These are phyloP conservation scores for Galerucella calmariensis DNA, from an alignment of 2,888 invertebrate genomes.

Conservation along the genomic window DNA sequence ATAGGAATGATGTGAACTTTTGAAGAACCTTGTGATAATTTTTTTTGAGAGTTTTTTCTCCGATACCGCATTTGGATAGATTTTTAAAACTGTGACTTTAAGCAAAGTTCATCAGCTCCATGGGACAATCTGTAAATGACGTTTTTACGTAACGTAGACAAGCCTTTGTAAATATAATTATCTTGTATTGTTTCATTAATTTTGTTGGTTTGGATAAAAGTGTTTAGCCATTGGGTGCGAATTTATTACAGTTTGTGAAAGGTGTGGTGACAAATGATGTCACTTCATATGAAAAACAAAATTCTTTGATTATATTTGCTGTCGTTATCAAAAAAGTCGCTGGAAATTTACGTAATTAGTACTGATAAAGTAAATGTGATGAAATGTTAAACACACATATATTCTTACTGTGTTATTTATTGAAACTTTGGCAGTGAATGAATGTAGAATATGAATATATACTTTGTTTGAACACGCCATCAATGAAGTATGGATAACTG, in stretches of 20 bases:
- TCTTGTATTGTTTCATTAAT: constrained; percentile 1
- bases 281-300: not conserved
- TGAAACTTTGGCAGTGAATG: not conserved
- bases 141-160: constrained; percentile 26
- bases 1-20: too few relatives aligned
- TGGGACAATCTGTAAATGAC: constrained; percentile 17
- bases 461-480: too few relatives aligned
- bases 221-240: constrained; percentile 6
- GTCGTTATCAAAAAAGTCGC: not conserved
- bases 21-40: too few relatives aligned
- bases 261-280: not conserved
- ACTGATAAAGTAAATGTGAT: not conserved
- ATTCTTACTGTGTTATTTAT: not conserved
- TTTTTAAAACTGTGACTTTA: too few relatives aligned
- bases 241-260: constrained; percentile 9
- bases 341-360: not conserved
- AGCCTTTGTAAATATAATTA: not conserved
- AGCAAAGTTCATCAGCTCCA: too few relatives aligned
- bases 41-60: too few relatives aligned
- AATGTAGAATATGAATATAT: too few relatives aligned
- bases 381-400: not conserved
- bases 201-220: not conserved
- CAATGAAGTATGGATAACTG: too few relatives aligned
- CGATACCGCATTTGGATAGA: too few relatives aligned
- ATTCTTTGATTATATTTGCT: not conserved